Evolutionary conservation across 2,113 vertebrate species (phyloP), one percentile per base, ranked within the genome.

Genomic region (Oreochromis spilurus): DNA sequence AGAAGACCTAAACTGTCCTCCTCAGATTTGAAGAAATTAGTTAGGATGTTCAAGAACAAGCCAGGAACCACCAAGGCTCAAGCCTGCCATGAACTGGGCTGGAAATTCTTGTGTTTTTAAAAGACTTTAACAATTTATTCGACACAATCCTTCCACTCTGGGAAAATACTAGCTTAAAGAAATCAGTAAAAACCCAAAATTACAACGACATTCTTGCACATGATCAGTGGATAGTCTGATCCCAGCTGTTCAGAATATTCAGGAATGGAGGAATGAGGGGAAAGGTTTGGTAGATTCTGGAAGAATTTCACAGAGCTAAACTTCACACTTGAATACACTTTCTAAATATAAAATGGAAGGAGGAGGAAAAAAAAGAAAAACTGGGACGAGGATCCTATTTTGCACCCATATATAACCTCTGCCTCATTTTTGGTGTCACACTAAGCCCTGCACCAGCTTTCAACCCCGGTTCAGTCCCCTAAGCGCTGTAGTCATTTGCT

Each of bases 371-470:
- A 81, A 81, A 48, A 60, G 72, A 50, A 55, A 34, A 77, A 77
- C 72, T 34, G 2, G 72, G 52, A 79, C 9, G 4, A 79, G 70
- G 86, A 91, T 57, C 43, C 19, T 24, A 52, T 72, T 83, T 81
- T 86, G 72, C 70, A 81, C 34, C 83, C 87, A 85, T 91, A 89
- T 86, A 87, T 89, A 86, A 83, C 70, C 85, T 89, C 83, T 55
- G 77, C 50, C 72, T 89, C 58, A 55, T 43, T 79, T 70, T 53
- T 80, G 87, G 85, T 93, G 84, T 95, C 87, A 91, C 88, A 77
- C 84, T 89, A 88, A 92, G 92, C 92, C 83, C 54, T 89, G 88
- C 60, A 80, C 86, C 78, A 7, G 9, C 84, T 88, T 81, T 90
- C 89, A 90, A 88, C 82, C 86, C 88, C 9, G 16, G 40, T 92